phyloP scores from a whole-genome alignment of 2,113 vertebrate genomes.

The Chaetorhynchus papuensis region DNA sequence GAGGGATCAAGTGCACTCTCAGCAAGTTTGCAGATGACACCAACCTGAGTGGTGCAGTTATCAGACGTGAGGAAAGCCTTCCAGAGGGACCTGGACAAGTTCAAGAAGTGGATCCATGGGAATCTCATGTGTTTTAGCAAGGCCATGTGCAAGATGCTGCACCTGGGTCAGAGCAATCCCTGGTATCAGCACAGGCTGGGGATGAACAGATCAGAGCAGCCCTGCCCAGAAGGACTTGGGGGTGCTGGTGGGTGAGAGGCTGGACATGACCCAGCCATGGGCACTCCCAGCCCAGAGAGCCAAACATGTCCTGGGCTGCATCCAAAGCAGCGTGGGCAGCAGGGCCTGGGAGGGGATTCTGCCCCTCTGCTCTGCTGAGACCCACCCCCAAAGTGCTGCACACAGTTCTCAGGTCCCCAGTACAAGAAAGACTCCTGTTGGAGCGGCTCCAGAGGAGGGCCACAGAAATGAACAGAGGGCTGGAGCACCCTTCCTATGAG shows the following conservation, averaged over 20 bases:
- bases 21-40: not conserved
- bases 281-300: not conserved
- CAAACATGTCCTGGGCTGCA: not conserved
- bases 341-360: not conserved
- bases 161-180: accelerated
- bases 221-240: accelerated
- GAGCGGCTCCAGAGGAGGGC: not conserved
- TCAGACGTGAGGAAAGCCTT: not conserved
- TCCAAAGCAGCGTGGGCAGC: accelerated
- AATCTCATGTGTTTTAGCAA: not conserved
- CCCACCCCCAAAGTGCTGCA: accelerated
- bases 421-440: not conserved
- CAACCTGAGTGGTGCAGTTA: not conserved
- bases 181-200: accelerated
- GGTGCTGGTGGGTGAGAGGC: not conserved
- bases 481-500: not conserved
- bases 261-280: not conserved
- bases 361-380: not conserved
- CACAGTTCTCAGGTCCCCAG: not conserved
- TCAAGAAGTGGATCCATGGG: not conserved
- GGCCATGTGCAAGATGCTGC: not conserved
- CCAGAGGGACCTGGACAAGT: not conserved
- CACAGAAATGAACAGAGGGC: accelerated
- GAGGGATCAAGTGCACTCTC: not conserved
- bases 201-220: not conserved